Percentiles rank a stretch among this genome's conserved stretches.
Conservation (phyloP, 2,888 invertebrate species). For the Ischnura elegans region DNA sequence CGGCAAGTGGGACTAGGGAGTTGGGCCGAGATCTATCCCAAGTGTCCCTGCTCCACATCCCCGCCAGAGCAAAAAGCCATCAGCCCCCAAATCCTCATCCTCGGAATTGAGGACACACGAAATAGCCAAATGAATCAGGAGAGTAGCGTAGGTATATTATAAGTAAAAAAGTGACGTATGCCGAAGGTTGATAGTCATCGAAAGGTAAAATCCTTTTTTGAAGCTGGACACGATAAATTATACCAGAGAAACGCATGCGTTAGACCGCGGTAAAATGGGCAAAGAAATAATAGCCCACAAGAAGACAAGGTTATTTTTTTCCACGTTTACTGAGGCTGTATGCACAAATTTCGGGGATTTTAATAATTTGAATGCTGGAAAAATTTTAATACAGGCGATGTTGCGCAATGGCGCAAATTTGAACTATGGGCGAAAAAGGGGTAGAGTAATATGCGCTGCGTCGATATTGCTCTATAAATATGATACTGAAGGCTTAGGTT, state of each 20-base stretch:
- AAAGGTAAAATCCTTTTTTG: background rate
- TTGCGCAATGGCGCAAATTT: no score
- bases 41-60: background rate
- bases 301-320: background rate
- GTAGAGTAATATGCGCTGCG: no score
- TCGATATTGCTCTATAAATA: no score
- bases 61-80: background rate
- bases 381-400: no score
- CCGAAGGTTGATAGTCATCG: background rate
- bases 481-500: no score
- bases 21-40: background rate
- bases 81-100: background rate
- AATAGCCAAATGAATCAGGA: background rate
- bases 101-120: background rate
- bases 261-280: background rate
- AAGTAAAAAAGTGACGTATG: background rate
- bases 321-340: background rate
- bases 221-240: background rate
- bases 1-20: no score
- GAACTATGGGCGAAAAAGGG: no score
- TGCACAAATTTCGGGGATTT: background rate
- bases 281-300: background rate
- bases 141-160: background rate
- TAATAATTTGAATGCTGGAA: background rate
- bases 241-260: background rate